phyloP scores from a whole-genome alignment of 2,888 invertebrate genomes.

The Unio pictorum region DNA sequence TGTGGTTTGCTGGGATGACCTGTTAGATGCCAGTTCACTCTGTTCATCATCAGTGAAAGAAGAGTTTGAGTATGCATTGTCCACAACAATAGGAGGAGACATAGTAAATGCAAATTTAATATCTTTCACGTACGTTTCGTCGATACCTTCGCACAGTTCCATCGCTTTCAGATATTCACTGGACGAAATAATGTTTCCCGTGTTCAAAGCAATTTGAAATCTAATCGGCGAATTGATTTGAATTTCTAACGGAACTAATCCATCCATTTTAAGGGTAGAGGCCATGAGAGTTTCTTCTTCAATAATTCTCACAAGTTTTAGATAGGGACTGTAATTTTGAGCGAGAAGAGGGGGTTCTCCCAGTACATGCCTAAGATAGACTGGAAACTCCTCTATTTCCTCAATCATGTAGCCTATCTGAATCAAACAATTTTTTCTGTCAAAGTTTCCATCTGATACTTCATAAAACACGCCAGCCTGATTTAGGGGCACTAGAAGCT shows the following conservation, averaged over 20 bases:
- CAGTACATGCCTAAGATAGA: slow-evolving; percentile 34
- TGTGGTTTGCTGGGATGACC: slow-evolving; percentile 27
- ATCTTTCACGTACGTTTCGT: slow-evolving; percentile 28
- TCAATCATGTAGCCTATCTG: slow-evolving; percentile 30
- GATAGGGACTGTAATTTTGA: slow-evolving; percentile 31
- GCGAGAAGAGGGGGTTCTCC: slow-evolving; percentile 36
- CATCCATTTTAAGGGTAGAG: slow-evolving; percentile 27
- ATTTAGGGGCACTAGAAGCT: slow-evolving; percentile 20
- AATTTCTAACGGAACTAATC: slow-evolving; percentile 28
- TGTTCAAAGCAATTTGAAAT: slow-evolving; percentile 36
- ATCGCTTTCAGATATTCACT: slow-evolving; percentile 29
- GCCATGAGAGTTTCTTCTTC: slow-evolving; percentile 38
- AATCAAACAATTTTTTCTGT: slow-evolving; percentile 26
- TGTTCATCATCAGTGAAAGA: slow-evolving; percentile 18
- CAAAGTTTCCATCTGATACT: slow-evolving; percentile 30
- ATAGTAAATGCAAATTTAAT: slow-evolving; percentile 40
- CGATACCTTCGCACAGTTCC: slow-evolving; percentile 26
- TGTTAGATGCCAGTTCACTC: slow-evolving; percentile 15
- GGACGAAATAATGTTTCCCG: slow-evolving; percentile 25
- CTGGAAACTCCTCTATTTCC: slow-evolving; percentile 27
- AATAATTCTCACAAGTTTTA: slow-evolving; percentile 27
- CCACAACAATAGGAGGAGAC: slow-evolving; percentile 6
- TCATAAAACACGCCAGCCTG: slow-evolving; percentile 35
- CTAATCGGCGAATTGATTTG: slow-evolving; percentile 31
- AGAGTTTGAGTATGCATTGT: slow-evolving; percentile 8